Percentiles rank a stretch among this genome's conserved stretches.
phyloP scores from a whole-genome alignment of 2,113 vertebrate genomes.

The Aphelocoma coerulescens region DNA sequence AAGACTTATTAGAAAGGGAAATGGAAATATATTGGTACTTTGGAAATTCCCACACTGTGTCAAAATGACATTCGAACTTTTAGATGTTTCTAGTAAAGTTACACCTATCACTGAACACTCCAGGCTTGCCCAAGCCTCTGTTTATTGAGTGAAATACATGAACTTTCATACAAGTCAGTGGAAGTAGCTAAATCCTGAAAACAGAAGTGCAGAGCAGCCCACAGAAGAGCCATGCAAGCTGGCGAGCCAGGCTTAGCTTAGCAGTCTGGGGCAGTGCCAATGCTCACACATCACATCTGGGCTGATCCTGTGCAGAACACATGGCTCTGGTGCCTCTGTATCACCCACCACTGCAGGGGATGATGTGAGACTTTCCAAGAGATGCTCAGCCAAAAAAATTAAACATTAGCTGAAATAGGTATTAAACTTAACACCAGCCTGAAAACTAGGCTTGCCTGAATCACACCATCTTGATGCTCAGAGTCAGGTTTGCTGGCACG shows the following conservation, averaged over 20 bases:
- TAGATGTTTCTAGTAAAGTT: background rate
- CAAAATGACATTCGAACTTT: background rate
- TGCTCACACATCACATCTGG: background rate
- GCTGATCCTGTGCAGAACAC: background rate
- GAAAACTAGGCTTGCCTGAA: background rate
- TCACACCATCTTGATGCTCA: constrained; percentile 16
- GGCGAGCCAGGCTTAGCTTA: background rate
- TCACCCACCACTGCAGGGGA: background rate
- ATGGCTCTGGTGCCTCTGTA: background rate
- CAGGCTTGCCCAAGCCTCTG: background rate
- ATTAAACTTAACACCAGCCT: constrained; percentile 12
- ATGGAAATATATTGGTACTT: background rate
- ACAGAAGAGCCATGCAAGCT: background rate
- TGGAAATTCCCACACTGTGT: background rate
- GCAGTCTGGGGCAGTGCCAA: constrained; percentile 18
- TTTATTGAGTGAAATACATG: background rate
- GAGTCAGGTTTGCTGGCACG: constrained; percentile 26
- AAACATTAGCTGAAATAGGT: constrained; percentile 3
- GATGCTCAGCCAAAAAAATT: background rate
- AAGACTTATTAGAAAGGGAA: background rate
- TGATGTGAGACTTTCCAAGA: constrained; percentile 5
- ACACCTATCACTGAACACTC: background rate
- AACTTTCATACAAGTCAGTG: background rate
- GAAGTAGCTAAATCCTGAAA: background rate
- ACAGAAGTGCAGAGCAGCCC: background rate